Evolutionary conservation across 1,140 invertebrate genomes (phyloP).

Genomic region (Drosophila nikananu): DNA sequence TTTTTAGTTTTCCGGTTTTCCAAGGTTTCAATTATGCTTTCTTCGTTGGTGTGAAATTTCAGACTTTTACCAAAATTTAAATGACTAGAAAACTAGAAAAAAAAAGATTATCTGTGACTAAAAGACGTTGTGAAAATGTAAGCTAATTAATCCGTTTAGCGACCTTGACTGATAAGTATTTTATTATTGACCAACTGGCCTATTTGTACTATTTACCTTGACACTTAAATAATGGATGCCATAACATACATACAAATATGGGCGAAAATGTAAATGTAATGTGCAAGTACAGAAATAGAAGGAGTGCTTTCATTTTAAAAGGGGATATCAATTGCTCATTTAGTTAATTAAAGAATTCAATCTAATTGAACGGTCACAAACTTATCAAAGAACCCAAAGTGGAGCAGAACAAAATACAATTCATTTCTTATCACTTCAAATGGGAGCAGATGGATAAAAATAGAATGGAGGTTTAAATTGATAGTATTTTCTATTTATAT

Average conservation of each 20-base stretch:
- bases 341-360: conserved; percentile 1
- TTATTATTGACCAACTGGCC: neutral
- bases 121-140: neutral
- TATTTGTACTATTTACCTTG: neutral
- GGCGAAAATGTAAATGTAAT: neutral
- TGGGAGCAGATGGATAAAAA: neutral
- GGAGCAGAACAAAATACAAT: neutral
- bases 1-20: neutral
- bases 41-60: neutral
- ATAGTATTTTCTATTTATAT: neutral
- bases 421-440: neutral
- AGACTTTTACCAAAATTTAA: neutral
- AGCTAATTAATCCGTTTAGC: too few relatives aligned
- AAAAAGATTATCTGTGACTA: too few relatives aligned
- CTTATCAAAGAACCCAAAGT: neutral
- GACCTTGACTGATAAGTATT: conserved; percentile 1
- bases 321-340: conserved; percentile 1
- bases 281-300: neutral
- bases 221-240: neutral
- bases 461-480: neutral
- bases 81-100: neutral
- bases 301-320: neutral
- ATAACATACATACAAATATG: neutral
- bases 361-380: neutral
- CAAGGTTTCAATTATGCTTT: neutral